Evolutionary conservation across 1,140 invertebrate genomes (phyloP), one percentile per base, ranked within the genome.

Genomic region (Heliothis subflexa): DNA sequence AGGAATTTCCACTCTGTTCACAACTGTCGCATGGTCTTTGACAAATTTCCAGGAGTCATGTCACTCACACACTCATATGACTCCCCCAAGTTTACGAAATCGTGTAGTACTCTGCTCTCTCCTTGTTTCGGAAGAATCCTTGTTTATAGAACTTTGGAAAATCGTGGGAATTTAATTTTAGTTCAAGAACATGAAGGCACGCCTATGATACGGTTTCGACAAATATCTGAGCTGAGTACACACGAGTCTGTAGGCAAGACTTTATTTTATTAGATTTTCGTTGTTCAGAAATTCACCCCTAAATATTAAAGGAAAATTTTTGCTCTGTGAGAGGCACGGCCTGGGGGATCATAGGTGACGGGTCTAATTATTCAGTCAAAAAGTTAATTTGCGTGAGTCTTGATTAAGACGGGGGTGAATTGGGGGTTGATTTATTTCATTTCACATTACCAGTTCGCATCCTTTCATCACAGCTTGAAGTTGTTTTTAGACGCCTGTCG

Each of bases 91-190:
- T 78, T 81, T 71, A 13, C 57, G 55, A 75, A 55, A 76, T 75
- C 49, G 47, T 54, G 49, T 78, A 81, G n/a, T 18, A 64, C 47
- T 18, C 52, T 14, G 49, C 61, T 50, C 49, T 64, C 49, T 16
- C 4, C 61, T 47, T 75, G 47, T 75, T 78, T 45, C 47, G 2
- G 61, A 81, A 78, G 76, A 76, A 81, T 81, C 70, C 71, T 54
- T 78, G 76, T 76, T 52, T 78, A 72, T 61, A 40, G 74, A 81
- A 78, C 77, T 79, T 81, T 75, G 73, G 52, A 75, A 62, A 71
- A 75, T 75, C 73, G 76, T 61, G 78, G 57, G 80, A 81, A 81
- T 81, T 81, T 81, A 75, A 81, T 81, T 81, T 81, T 78, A 81
- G 66, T 78, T 77, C 18, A 52, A 59, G 45, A 73, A 73, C 52